Evolutionary conservation across 53 echinoderm and acorn worm genomes (phyloP).

Genomic region (Mesocentrotus franciscanus): DNA sequence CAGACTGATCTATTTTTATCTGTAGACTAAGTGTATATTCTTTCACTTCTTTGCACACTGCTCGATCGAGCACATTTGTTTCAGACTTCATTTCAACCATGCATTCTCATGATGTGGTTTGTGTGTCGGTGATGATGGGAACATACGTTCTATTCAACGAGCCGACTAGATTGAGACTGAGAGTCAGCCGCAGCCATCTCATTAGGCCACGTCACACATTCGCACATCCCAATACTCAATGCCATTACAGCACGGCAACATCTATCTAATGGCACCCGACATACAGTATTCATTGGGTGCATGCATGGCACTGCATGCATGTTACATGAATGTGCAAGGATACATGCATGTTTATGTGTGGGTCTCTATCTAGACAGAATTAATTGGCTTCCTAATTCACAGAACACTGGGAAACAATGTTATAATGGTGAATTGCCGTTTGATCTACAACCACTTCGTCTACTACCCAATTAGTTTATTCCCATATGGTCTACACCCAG

Average conservation of each 20-base stretch:
- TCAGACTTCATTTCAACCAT: not conserved
- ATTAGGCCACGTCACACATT: slow-evolving; percentile 11
- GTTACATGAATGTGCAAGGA: not conserved
- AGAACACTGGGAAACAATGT: too few relatives aligned
- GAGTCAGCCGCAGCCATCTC: not conserved
- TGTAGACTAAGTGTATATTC: not conserved
- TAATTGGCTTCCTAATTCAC: not conserved
- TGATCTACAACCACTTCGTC: too few relatives aligned
- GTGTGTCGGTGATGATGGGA: not conserved
- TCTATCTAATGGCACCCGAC: not conserved
- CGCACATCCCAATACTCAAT: not conserved
- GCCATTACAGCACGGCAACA: not conserved
- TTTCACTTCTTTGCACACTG: not conserved
- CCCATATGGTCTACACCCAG: too few relatives aligned
- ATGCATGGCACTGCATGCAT: not conserved
- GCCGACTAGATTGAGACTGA: not conserved
- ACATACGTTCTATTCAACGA: not conserved
- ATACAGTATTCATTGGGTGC: not conserved
- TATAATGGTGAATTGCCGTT: too few relatives aligned
- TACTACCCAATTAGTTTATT: too few relatives aligned
- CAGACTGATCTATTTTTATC: not conserved
- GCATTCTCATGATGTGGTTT: not conserved
- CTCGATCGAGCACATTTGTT: not conserved
- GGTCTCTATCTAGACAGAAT: not conserved
- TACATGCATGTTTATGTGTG: not conserved